Base-by-base conservation (phyloP, 2,888 invertebrate genomes). In the Acleris emargana region DNA sequence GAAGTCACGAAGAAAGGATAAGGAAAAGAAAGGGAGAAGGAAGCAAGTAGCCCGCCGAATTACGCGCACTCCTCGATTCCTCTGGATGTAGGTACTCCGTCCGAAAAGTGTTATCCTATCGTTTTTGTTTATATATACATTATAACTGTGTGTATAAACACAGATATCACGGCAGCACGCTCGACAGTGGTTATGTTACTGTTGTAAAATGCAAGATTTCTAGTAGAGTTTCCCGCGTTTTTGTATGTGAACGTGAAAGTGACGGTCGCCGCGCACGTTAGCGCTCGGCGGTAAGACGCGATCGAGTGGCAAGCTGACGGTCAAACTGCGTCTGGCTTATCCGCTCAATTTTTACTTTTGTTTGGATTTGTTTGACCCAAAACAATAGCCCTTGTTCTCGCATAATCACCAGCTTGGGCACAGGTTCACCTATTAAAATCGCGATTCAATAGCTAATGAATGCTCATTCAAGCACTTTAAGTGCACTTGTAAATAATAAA, bases 241-340 rank as follows among this genome's bases (percentile, higher is more conserved):
- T 82, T 81, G 78, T 76, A 76, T 75, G 71, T 73, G 73, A 80
- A 80, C 80, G 87, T 86, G 90, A 91, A 91, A 89, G 89, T 89
- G 73, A 72, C 74, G 73, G 73, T 72, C 69, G 75, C 71, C 68
- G 77, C 74, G 81, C 81, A 87, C 91, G 91, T 90, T 86, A 68
- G 83, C 81, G 76, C 87, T 81, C 87, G 77, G 71, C 81, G 79
- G 73, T 76, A 72, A 73, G 72, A 73, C 78, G 82, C 83, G 79
- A 76, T 74, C 79, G 78, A 91, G 82, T 91, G 88, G 71, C 78
- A 61, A 42, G 25, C 67, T 63, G 54, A 67, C 68, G 67, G 49
- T 22, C 50, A 32, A 60, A 64, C 69, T 58, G 63, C 43, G 64
- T 50, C 67, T n/a, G 18, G 57, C 45, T 61, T 61, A 6, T 18